Evolutionary conservation across 1,140 invertebrate species (phyloP).

Genomic region (Zeugodacus cucurbitae): DNA sequence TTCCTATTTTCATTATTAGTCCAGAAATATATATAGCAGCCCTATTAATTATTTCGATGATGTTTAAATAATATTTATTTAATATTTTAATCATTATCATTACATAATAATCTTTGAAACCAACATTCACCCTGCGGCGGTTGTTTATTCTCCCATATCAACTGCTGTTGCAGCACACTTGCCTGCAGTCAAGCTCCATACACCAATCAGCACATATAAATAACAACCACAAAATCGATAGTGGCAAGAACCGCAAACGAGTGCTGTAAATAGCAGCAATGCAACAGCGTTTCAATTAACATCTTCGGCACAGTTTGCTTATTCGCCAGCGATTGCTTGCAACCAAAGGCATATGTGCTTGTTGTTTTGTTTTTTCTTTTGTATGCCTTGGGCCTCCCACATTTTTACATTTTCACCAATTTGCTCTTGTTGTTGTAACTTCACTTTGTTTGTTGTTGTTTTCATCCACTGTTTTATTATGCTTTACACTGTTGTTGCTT

Average conservation of each 20-base stretch:
- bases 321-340: background rate
- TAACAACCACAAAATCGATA: constrained; percentile 3
- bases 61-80: too few species aligned
- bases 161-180: too few species aligned
- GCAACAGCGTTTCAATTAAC: background rate
- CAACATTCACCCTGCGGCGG: too few species aligned
- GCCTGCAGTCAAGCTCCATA: background rate
- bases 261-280: background rate
- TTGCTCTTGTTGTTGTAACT: background rate
- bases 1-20: too few species aligned
- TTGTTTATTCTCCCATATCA: too few species aligned
- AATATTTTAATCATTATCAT: too few species aligned
- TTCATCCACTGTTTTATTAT: constrained; percentile 7
- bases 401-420: constrained; percentile 15
- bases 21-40: too few species aligned
- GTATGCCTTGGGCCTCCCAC: background rate
- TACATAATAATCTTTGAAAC: too few species aligned
- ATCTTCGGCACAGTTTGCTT: background rate
- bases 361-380: background rate
- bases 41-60: too few species aligned
- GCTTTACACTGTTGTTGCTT: constrained; percentile 35
- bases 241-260: background rate
- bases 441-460: constrained; percentile 11
- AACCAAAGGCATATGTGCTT: background rate
- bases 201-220: background rate